A percentile compares a stretch with the other conserved stretches of the same genome.
Evolutionary conservation across 1,140 invertebrate species (phyloP).

Genomic region (Eupeodes corollae): DNA sequence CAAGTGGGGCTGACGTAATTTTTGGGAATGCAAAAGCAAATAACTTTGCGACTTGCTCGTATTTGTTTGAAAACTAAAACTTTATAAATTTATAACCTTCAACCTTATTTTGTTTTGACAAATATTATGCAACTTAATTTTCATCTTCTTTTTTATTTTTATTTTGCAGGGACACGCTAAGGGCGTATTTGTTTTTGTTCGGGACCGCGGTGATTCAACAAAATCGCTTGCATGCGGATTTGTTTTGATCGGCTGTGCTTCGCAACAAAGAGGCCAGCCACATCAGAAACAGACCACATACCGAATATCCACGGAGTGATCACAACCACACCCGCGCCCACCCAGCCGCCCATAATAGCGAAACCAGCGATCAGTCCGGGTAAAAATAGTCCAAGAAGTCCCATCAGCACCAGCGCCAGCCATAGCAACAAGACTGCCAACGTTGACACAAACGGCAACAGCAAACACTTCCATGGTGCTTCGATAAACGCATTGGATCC

Average conservation of each 20-base stretch:
- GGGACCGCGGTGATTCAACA: constrained; percentile 23
- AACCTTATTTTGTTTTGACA: too few species aligned
- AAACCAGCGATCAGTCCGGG: constrained; percentile 40
- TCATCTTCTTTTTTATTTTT: not conserved
- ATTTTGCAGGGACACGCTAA: constrained; percentile 17
- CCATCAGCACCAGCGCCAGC: constrained; percentile 4
- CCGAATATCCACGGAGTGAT: constrained; percentile 35
- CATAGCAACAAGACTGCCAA: constrained; percentile 1
- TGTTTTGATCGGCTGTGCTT: constrained; percentile 78
- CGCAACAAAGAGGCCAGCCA: constrained; percentile 67
- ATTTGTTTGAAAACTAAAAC: too few species aligned
- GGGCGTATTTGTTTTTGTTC: constrained; percentile 11
- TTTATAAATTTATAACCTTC: too few species aligned
- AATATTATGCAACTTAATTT: too few species aligned
- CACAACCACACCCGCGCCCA: constrained; percentile 39
- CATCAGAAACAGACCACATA: constrained; percentile 57
- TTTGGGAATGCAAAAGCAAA: too few species aligned
- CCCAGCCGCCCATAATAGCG: constrained; percentile 34
- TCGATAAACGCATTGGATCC: constrained; percentile 7
- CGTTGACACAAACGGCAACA: constrained; percentile 4
- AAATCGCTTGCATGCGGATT: constrained; percentile 71
- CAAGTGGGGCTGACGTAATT: too few species aligned
- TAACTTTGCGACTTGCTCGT: too few species aligned
- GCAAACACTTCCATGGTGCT: constrained; percentile 3
- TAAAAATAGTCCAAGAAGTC: constrained; percentile 22